Conservation (phyloP, 2,797 vertebrate species). For the Cetoscarus ocellatus region DNA sequence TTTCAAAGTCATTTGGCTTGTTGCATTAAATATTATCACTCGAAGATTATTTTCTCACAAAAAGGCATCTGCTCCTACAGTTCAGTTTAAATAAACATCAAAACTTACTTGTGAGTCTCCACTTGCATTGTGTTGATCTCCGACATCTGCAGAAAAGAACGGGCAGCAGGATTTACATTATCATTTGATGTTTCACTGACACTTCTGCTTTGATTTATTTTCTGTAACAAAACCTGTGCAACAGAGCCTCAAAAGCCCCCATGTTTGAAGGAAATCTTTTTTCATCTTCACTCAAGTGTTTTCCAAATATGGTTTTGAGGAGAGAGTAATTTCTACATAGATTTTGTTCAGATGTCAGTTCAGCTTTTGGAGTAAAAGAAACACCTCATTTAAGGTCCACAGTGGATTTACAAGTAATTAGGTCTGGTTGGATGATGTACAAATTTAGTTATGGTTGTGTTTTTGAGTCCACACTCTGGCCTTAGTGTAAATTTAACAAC, state of each 20-base stretch:
- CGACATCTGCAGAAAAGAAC: conserved; percentile 63
- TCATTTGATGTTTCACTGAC: not conserved
- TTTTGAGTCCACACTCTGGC: not conserved
- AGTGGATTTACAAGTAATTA: not conserved
- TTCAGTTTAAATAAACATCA: too few species aligned
- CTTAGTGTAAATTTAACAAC: too few species aligned
- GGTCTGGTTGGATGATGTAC: not conserved
- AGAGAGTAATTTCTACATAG: too few species aligned
- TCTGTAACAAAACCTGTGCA: too few species aligned
- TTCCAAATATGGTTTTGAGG: too few species aligned
- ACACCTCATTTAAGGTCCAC: not conserved
- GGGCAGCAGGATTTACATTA: conserved; percentile 3
- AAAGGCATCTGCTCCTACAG: not conserved
- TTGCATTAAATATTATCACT: not conserved
- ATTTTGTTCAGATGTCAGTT: not conserved
- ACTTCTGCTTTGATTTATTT: not conserved
- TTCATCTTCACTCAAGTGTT: too few species aligned
- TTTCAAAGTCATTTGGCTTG: not conserved
- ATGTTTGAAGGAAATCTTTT: too few species aligned
- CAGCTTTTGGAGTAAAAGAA: not conserved
- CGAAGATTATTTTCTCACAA: not conserved
- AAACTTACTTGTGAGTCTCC: conserved; percentile 70
- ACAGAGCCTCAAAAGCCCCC: too few species aligned
- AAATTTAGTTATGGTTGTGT: not conserved
- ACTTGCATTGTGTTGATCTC: conserved; percentile 53